Evolutionary conservation across 2,113 vertebrate species (phyloP), one percentile per base, ranked within the genome.

Genomic region (Choloepus hoffmanni): DNA sequence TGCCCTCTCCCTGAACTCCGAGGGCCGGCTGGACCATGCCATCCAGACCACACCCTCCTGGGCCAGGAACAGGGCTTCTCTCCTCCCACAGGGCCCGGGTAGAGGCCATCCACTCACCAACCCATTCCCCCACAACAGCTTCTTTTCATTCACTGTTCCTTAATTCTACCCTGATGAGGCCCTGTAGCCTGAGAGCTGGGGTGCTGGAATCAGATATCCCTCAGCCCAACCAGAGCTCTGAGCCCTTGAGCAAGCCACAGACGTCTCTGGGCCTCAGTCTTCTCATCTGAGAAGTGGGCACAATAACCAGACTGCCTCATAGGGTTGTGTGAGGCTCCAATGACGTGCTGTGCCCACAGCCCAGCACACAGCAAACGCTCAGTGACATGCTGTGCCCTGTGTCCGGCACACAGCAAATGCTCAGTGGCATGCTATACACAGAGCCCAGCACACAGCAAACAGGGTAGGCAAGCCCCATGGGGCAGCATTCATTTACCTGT

Each of bases 121-220:
- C n/a, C n/a, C 21, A 21, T 5, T 6, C 21, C 43, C 4, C 72
- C 33, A 1, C 7, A 0, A 8, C 0, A 26, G 65, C 8, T 0
- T 36, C n/a, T 43, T 23, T 24, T 10, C 8, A 1, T 23, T 43
- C 21, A 4, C 36, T 19, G 9, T 5, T 23, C 33, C n/a, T n/a
- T n/a, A 1, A 13, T 43, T 68, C 73, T 4, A 2, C 18, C 0
- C 2, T 0, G 4, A 28, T 6, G 18, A 33, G 73, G 60, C 12
- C 5, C 0, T 1, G 30, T 2, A 1, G 43, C 9, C 2, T 4
- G 55, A 48, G 78, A 89, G n/a, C 23, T 1, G 4, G 40, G 73
- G 43, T 8, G 79, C 74, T 5, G 7, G 15, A 12, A 13, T 73
- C 14, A 7, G 43, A 15, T 0, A 16, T 19, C 7, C 85, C 63